These are phyloP conservation scores for Battus philenor DNA, from an alignment of 1,140 invertebrate species.

Conservation along the genomic window DNA sequence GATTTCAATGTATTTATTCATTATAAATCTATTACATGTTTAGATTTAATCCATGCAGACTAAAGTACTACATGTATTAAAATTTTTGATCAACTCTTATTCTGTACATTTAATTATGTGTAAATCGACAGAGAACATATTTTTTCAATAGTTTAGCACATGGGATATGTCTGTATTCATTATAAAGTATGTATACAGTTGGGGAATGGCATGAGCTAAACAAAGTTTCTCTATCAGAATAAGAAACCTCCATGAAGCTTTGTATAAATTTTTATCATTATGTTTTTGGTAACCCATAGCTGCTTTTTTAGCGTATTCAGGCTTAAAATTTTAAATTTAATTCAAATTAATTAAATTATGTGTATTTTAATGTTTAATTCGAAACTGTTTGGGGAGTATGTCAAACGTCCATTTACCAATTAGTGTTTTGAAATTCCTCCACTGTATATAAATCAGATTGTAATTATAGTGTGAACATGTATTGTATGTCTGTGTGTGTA, in stretches of 20 bases:
- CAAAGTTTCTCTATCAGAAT: not conserved
- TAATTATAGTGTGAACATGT: slow-evolving; percentile 44
- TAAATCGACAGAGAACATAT: slow-evolving; percentile 37
- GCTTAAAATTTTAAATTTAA: slow-evolving; percentile 4
- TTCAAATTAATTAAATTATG: slow-evolving; percentile 7
- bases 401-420: slow-evolving; percentile 69
- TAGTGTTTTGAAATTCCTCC: slow-evolving; percentile 61
- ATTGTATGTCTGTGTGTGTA: slow-evolving; percentile 37
- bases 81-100: slow-evolving; percentile 43
- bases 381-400: slow-evolving; percentile 19
- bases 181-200: slow-evolving; percentile 51
- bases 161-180: slow-evolving; percentile 52
- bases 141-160: slow-evolving; percentile 50
- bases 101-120: slow-evolving; percentile 34
- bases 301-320: slow-evolving; percentile 6
- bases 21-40: not conserved
- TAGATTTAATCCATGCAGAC: not conserved
- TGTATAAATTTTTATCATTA: not conserved
- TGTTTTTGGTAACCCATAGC: slow-evolving; percentile 1
- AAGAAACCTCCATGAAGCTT: slow-evolving; percentile 2
- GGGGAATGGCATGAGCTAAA: slow-evolving; percentile 40
- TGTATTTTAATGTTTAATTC: slow-evolving; percentile 1
- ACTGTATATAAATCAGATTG: slow-evolving; percentile 66
- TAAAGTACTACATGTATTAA: not conserved
- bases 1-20: too few species aligned